Conservation (phyloP, 2,113 vertebrate species). For the Cathartes aura region DNA sequence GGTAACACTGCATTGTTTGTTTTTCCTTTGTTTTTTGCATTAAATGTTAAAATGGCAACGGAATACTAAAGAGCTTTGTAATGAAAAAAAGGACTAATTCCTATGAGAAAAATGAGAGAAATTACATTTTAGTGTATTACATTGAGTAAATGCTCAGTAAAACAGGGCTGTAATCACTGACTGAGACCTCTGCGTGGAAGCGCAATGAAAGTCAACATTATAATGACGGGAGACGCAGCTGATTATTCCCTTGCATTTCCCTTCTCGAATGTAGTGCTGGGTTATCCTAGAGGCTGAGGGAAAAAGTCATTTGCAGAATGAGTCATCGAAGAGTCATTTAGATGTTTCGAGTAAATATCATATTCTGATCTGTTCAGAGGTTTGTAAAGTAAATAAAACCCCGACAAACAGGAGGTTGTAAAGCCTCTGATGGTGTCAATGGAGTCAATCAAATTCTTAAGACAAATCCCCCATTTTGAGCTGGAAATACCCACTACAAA, state of each 20-base stretch:
- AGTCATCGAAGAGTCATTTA: background rate
- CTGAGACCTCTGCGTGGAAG: background rate
- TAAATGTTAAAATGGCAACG: background rate
- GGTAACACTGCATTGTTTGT: background rate
- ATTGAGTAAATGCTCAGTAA: background rate
- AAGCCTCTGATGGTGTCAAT: background rate
- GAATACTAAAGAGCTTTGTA: background rate
- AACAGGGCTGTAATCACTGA: background rate
- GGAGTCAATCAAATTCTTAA: background rate
- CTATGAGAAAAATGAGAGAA: background rate
- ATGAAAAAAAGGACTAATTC: background rate
- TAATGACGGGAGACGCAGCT: background rate
- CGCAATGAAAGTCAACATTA: background rate
- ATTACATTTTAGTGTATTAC: background rate
- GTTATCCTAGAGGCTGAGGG: background rate
- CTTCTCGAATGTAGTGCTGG: background rate
- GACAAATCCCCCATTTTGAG: background rate
- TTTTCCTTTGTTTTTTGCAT: background rate
- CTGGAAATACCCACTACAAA: background rate
- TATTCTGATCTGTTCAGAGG: background rate
- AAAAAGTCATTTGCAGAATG: background rate
- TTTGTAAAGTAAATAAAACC: background rate
- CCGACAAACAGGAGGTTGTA: background rate
- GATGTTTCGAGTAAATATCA: background rate
- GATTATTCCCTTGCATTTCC: background rate